A percentile compares a stretch with the other conserved stretches of the same genome.
Conservation (phyloP, 2,888 invertebrate species). For the Oligia strigilis region DNA sequence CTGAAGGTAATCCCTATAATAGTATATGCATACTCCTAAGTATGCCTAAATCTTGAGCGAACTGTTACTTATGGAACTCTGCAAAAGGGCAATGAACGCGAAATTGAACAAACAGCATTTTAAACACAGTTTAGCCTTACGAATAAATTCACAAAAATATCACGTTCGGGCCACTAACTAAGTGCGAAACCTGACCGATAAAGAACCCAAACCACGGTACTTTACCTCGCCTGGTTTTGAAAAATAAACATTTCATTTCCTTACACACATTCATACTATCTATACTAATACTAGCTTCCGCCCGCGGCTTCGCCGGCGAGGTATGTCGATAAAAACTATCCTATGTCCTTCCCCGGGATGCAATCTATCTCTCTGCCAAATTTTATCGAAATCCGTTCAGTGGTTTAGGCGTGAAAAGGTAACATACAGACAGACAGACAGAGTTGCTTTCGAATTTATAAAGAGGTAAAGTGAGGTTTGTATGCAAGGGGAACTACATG, state of each 20-base stretch:
- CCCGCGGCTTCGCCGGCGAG: too few relatives aligned
- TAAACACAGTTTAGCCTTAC: constrained; percentile 6
- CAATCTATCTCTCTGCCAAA: too few relatives aligned
- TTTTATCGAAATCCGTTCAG: too few relatives aligned
- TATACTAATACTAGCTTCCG: too few relatives aligned
- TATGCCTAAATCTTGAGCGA: neutral
- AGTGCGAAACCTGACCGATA: constrained; percentile 39
- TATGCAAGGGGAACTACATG: neutral
- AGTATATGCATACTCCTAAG: neutral
- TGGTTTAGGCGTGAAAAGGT: too few relatives aligned
- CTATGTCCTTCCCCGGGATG: too few relatives aligned
- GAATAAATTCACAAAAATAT: constrained; percentile 57
- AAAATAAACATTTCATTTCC: constrained; percentile 12
- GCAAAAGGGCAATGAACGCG: constrained; percentile 32
- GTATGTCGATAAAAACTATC: too few relatives aligned
- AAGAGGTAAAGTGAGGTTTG: neutral
- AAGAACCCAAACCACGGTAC: constrained; percentile 19
- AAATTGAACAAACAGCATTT: constrained; percentile 37
- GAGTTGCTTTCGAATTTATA: too few relatives aligned
- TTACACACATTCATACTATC: neutral
- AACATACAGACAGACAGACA: too few relatives aligned
- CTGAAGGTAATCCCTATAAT: neutral
- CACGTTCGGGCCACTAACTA: constrained; percentile 49
- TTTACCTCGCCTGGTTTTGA: constrained; percentile 27
- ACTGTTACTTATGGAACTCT: constrained; percentile 1